Conservation (phyloP, 2,888 invertebrate genomes). For the Tanytarsus gracilentus region DNA sequence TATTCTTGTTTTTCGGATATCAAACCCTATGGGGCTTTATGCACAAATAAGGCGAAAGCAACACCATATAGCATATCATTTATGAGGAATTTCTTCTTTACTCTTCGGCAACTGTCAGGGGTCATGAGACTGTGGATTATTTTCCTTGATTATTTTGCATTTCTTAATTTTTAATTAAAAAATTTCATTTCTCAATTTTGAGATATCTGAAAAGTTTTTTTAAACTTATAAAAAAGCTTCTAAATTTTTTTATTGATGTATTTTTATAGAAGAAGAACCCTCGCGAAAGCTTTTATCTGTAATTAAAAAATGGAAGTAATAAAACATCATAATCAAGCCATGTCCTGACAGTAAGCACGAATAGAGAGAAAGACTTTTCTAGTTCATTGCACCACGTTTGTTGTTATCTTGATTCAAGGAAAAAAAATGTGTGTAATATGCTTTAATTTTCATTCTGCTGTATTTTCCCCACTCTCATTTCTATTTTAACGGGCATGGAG, state of each 20-base stretch:
- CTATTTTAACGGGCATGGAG: constrained; percentile 4
- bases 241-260: background rate
- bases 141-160: too few relatives aligned
- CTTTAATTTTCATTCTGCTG: constrained; percentile 3
- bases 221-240: background rate
- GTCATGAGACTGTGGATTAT: too few relatives aligned
- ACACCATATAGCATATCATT: background rate
- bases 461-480: constrained; percentile 7
- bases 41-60: background rate
- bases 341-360: background rate
- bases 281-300: too few relatives aligned
- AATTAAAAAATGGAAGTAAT: too few relatives aligned
- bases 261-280: too few relatives aligned
- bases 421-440: constrained; percentile 15
- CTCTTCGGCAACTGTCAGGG: too few relatives aligned
- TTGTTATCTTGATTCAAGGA: constrained; percentile 16
- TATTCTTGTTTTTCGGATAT: background rate
- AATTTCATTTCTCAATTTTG: too few relatives aligned
- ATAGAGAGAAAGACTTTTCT: background rate
- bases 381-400: constrained; percentile 28
- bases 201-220: too few relatives aligned
- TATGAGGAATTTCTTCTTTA: too few relatives aligned
- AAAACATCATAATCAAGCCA: too few relatives aligned
- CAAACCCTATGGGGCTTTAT: too few relatives aligned
- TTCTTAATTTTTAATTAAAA: too few relatives aligned